Conservation (phyloP, 2,113 vertebrate genomes). For the Numenius arquata region DNA sequence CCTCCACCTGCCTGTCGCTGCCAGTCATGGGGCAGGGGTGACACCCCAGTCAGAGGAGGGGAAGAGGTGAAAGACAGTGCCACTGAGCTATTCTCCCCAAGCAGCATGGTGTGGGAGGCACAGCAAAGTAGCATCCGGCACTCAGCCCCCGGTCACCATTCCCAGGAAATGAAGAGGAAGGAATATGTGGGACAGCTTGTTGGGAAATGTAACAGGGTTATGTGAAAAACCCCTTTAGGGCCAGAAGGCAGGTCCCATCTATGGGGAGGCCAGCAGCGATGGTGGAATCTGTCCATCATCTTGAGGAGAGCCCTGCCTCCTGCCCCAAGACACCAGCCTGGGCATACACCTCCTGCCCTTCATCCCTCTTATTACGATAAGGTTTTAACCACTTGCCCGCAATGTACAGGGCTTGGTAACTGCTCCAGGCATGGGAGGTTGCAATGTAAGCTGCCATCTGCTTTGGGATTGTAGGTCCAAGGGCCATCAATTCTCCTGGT, state of each 20-base stretch:
- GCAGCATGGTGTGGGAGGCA: rapidly evolving
- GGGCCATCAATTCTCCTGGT: background rate
- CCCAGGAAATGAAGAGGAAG: background rate
- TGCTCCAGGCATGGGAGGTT: background rate
- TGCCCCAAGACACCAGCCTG: background rate
- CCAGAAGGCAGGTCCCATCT: background rate
- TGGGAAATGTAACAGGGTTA: background rate
- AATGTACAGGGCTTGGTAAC: background rate
- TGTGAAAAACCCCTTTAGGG: background rate
- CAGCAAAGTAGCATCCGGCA: rapidly evolving
- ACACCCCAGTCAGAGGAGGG: background rate
- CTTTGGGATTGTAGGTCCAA: background rate
- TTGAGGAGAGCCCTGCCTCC: background rate
- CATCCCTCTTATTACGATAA: rapidly evolving
- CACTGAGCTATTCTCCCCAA: rapidly evolving
- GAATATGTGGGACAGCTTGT: background rate
- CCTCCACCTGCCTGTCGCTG: background rate
- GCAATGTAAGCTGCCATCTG: background rate
- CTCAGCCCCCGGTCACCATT: background rate
- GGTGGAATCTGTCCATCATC: background rate
- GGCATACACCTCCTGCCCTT: background rate
- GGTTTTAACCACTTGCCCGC: background rate
- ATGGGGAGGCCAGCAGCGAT: background rate
- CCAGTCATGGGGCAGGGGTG: background rate
- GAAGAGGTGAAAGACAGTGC: background rate